Conservation (phyloP, 2,797 vertebrate genomes). For the Ispidina lecontei region DNA sequence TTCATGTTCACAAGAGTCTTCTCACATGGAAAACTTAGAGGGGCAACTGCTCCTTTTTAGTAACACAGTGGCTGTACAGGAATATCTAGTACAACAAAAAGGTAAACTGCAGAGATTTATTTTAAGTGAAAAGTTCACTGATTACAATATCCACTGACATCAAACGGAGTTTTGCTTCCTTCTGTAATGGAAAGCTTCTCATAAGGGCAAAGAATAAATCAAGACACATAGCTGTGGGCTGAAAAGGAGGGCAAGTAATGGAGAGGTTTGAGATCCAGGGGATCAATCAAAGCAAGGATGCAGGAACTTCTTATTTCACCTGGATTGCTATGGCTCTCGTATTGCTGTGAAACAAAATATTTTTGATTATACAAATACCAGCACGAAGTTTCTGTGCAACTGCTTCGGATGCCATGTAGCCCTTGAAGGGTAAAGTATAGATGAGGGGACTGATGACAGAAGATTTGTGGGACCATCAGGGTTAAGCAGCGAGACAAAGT, state of each 20-base stretch:
- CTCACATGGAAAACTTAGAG: neutral
- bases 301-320: neutral
- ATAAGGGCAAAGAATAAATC: neutral
- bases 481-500: neutral
- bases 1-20: neutral
- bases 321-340: neutral
- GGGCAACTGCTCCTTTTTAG: neutral
- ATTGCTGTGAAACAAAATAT: neutral
- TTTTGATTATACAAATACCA: neutral
- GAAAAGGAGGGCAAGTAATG: neutral
- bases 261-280: neutral
- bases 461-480: neutral
- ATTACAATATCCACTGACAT: neutral
- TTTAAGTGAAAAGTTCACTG: neutral
- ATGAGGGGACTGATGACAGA: neutral
- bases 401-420: neutral
- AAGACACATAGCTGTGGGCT: neutral
- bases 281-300: neutral
- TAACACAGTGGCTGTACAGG: neutral
- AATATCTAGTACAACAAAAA: neutral
- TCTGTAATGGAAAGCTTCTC: neutral
- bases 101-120: neutral
- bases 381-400: neutral
- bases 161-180: neutral
- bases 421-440: neutral